Evolutionary conservation across 2,888 invertebrate species (phyloP), one percentile per base, ranked within the genome.

Genomic region (Lomographa bimaculata): DNA sequence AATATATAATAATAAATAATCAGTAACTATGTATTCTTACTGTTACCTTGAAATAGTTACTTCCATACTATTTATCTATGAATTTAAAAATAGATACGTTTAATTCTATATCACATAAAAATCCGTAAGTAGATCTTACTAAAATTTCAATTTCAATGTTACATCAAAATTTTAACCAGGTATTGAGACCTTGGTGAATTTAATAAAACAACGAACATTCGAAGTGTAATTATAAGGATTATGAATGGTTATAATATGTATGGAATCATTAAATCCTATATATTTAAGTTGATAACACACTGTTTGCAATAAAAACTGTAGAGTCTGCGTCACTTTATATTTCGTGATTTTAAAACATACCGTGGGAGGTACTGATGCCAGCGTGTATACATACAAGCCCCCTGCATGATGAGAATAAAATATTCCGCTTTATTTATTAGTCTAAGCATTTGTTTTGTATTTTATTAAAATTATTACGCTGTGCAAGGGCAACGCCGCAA

Each of bases 161-260:
- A 50, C 52, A 61, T 24, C 18, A 27, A 3, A 18, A 16, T 12
- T 11, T 12, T 9, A 11, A n/a, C 26, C 21, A 21, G 26, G 29
- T 9, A 7, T 9, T 16, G 7, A 61, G 66, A n/a, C n/a, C 61
- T 71, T 65, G 62, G 66, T 63, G 61, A 72, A 76, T 72, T 71
- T 71, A 73, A 20, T n/a, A 10, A 54, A 72, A 82, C 84, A 85
- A 84, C 84, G 84, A 85, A 85, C 71, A 70, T 69, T 67, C 64
- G 52, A 64, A 65, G 65, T 66, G 60, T 74, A 70, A 64, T 67
- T 63, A 56, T 75, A 71, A 63, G 66, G 56, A 56, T 59, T 49
- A 33, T 40, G 42, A 48, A 39, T 40, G 44, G 32, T 46, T 38
- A 32, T 26, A 37, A 52, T 50, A 39, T 48, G 46, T 28, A 27